Base-by-base conservation (phyloP, 64 coral and sea anemone species). In the Trachythela sp. region DNA sequence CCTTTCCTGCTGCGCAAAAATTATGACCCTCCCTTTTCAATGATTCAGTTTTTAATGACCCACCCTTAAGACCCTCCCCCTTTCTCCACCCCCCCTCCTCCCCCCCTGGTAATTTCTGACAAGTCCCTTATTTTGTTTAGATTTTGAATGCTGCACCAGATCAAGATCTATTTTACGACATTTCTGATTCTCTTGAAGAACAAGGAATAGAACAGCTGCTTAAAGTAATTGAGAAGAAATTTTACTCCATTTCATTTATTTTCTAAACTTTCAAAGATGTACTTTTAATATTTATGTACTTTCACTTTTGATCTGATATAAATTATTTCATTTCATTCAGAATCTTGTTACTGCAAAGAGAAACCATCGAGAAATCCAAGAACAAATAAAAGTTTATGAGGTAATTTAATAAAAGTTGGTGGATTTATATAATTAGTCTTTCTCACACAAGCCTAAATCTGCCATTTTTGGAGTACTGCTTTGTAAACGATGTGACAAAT, bases 101-200 rank as follows among this genome's bases (percentile, higher is more conserved):
- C n/a, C n/a, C n/a, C n/a, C n/a, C n/a, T n/a, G n/a, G n/a, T n/a
- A n/a, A n/a, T n/a, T n/a, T n/a, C n/a, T n/a, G n/a, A n/a, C n/a
- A n/a, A n/a, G n/a, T n/a, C n/a, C n/a, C n/a, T n/a, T n/a, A n/a
- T 26, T 86, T 1, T 30, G 24, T 9, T 36, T 17, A 98, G 95
- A 89, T 98, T 49, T 54, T 98, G 39, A 94, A 93, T 86, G 95
- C 95, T 32, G 94, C 89, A 34, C 92, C 95, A 86, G 94, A 88
- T 56, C 95, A 98, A 84, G 95, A 94, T 89, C 89, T 88, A 33
- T 98, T 98, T 77, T 98, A 98, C 85, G 93, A 98, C 41, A 98
- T 98, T 10, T 94, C 92, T 17, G 95, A 98, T 86, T 88, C 91
- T 9, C 91, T 98, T 8, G 95, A 98, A 34, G 93, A 98, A 40